Base-by-base conservation (phyloP, 2,888 invertebrate genomes). In the Calameuta idolon region DNA sequence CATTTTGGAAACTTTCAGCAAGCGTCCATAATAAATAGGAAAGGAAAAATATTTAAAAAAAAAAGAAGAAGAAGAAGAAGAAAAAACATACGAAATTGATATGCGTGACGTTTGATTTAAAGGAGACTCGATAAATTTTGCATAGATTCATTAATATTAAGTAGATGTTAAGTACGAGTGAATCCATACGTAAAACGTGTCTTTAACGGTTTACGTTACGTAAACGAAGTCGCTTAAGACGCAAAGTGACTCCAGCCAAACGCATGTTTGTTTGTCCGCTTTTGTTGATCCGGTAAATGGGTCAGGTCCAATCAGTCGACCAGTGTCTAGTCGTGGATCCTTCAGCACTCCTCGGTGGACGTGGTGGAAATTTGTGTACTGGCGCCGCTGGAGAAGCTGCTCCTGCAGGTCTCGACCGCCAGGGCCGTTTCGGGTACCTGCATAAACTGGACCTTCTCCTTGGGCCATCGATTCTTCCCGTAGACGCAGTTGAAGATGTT, bases 301-400 rank as follows among this genome's bases (percentile, higher is more conserved):
- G 55, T 23, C 55, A 1, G 23, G 23, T 9, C 23, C 23, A 23
- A 55, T 55, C 9, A 9, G 9, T 23, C 9, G 9, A 23, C 1
- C 4, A 5, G 15, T 5, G 55, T 55, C 55, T 55, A 55, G 55
- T 15, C 55, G 1, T 23, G 9, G 55, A 55, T 23, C 55, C 71
- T 34, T 88, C 85, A 91, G 80, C 88, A 90, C 74, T 91, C 91
- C 92, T 94, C 94, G 88, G 94, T 94, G 87, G 94, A 94, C 33
- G 93, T 93, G 81, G 93, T 94, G 78, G 94, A 94, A 84, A 94
- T 93, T 91, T 94, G 94, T 77, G 94, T 94, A 90, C 94, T 94
- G 86, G 91, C 94, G 1, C 92, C 94, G 79, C 94, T 94, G 87
- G 94, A 94, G 91, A 94, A 94, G 80, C 94, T 94, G 85, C 94